A percentile compares a stretch with the other conserved stretches of the same genome.
These are phyloP conservation scores for Cantharis rufa DNA, from an alignment of 2,888 invertebrate genomes.

Conservation along the genomic window DNA sequence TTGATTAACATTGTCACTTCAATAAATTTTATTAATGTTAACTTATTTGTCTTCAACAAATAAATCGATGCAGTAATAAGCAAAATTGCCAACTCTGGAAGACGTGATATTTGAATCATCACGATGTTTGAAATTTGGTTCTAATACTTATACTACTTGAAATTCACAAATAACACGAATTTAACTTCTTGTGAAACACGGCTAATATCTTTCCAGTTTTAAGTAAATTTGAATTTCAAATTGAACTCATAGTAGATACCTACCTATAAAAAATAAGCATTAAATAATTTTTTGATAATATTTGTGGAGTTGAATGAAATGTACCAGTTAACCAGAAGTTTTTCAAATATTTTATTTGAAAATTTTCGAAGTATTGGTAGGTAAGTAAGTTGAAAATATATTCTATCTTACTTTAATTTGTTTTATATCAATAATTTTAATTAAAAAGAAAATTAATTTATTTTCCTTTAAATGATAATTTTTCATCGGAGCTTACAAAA, in stretches of 20 bases:
- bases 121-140: not conserved
- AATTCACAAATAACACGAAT: not conserved
- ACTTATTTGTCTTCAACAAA: not conserved
- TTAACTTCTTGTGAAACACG: not conserved
- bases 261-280: not conserved
- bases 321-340: too few species aligned
- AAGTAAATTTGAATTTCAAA: not conserved
- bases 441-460: too few species aligned
- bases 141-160: not conserved
- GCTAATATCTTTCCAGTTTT: not conserved
- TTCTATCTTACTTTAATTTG: too few species aligned
- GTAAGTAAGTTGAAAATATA: too few species aligned
- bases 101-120: not conserved
- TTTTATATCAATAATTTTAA: too few species aligned
- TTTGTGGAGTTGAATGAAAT: too few species aligned
- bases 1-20: constrained; percentile 4
- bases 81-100: not conserved
- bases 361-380: too few species aligned
- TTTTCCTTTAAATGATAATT: too few species aligned
- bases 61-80: not conserved
- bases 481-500: too few species aligned
- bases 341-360: too few species aligned
- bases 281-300: not conserved
- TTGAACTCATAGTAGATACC: not conserved
- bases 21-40: not conserved